These are phyloP conservation scores for Coregonus suidteri DNA, from an alignment of 2,797 vertebrate genomes.

Conservation along the genomic window DNA sequence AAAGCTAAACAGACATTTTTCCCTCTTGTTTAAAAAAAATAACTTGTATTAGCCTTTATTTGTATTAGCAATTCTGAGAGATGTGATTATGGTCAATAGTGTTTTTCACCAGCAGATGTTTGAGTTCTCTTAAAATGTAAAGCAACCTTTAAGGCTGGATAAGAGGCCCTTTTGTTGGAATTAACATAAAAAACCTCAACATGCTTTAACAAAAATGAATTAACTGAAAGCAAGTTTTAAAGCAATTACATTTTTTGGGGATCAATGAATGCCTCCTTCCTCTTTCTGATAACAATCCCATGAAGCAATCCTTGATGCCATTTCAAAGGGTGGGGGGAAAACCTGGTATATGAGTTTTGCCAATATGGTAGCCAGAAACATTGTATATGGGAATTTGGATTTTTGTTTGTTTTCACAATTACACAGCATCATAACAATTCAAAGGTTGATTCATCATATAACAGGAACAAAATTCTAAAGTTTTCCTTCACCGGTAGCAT, in stretches of 20 bases:
- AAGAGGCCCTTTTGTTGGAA: not conserved
- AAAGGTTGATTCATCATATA: not conserved
- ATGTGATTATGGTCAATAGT: too few species aligned
- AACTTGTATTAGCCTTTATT: too few species aligned
- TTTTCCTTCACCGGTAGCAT: not conserved
- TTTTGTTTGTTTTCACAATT: not conserved
- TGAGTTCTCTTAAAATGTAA: not conserved
- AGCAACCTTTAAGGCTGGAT: not conserved
- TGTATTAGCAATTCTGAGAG: too few species aligned
- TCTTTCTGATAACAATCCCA: not conserved
- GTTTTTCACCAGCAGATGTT: not conserved
- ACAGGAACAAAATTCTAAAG: not conserved
- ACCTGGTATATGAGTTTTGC: not conserved
- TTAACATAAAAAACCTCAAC: conserved; percentile 1
- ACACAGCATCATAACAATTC: not conserved
- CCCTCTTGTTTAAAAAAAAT: too few species aligned
- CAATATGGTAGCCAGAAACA: not conserved
- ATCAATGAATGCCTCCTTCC: conserved; percentile 12
- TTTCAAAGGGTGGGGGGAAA: not conserved
- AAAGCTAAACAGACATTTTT: too few species aligned
- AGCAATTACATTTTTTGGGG: not conserved
- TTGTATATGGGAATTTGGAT: too few species aligned
- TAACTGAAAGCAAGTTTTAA: not conserved
- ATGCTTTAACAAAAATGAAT: not conserved
- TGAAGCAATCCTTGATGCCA: conserved; percentile 10